A percentile compares a stretch with the other conserved stretches of the same genome.
Conservation (phyloP, 2,797 vertebrate genomes). For the Kryptopterus vitreolus region DNA sequence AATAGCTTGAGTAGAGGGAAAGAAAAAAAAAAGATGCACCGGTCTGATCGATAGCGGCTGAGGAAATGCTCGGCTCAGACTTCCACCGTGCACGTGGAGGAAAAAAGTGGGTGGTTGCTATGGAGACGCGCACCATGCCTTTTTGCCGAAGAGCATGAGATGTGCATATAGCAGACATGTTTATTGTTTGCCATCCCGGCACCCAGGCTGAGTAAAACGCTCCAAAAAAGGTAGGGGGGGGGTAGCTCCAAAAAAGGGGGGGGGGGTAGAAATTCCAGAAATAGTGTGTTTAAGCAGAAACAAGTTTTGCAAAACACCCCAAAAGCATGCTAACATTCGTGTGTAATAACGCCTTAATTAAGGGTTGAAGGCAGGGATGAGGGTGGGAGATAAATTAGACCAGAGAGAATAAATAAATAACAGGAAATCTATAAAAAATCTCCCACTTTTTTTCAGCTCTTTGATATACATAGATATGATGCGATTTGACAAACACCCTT, state of each 20-base stretch:
- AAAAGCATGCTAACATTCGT: background rate
- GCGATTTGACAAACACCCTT: no score
- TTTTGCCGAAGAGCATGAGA: constrained; percentile 47
- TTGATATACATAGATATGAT: no score
- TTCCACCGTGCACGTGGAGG: constrained; percentile 45
- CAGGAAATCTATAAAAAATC: background rate
- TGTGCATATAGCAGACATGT: constrained; percentile 37
- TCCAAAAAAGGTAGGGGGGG: background rate
- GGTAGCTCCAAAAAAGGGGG: background rate
- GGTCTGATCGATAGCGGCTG: constrained; percentile 49
- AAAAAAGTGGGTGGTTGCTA: constrained; percentile 61
- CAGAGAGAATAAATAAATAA: background rate
- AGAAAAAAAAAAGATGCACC: background rate
- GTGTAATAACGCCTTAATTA: background rate
- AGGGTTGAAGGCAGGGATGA: background rate
- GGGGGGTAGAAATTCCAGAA: background rate
- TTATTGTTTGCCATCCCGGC: constrained; percentile 41
- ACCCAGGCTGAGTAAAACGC: background rate
- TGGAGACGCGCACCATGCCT: constrained; percentile 66
- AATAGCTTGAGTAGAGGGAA: constrained; percentile 49
- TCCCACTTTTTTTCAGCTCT: background rate
- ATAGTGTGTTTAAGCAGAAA: background rate
- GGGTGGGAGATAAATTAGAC: background rate
- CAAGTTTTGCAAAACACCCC: background rate
- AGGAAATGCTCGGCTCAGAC: constrained; percentile 36